Evolutionary conservation across 2,113 vertebrate genomes (phyloP), one percentile per base, ranked within the genome.

Genomic region (Hippocampus comes): DNA sequence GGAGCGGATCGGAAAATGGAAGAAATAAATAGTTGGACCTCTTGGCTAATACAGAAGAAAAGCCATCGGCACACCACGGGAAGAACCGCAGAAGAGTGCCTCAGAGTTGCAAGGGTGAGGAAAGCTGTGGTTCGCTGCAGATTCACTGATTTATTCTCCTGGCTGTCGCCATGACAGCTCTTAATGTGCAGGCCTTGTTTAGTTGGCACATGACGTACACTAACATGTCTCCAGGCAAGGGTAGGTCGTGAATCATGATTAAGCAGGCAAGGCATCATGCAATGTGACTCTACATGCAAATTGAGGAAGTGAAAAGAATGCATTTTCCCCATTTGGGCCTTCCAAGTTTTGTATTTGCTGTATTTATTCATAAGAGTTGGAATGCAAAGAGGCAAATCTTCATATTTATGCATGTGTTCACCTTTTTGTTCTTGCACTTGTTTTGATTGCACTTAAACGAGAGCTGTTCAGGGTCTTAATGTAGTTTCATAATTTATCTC

Each of bases 71-170:
- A 83, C 65, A 72, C 79, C 82, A 86, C 76, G 75, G 68, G 85
- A 84, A 74, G 75, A 43, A 86, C 81, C 76, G 82, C 65, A 79
- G 75, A 81, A 67, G 70, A 82, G 64, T 18, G 71, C 69, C 63
- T 81, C 55, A 73, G 73, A 38, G 85, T 83, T 81, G 74, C 64
- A 78, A 81, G 86, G 70, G 11, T 61, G 64, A 70, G 17, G 41
- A 64, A 82, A 85, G 83, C 81, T 78, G 80, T 64, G 78, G 80
- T 81, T 86, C 76, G 85, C 82, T 88, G 78, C 70, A 82, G 81
- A 86, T 70, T 71, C 25, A 61, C 76, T 80, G 83, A 87, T 87
- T 86, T 76, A 85, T 86, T 78, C 49, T 70, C 68, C 76, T 72
- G 80, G 74, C 59, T 80, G 76, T 69, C 69, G 77, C 71, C 49